Conservation (phyloP, 2,888 invertebrate species). For the Metallyticus violacea region DNA sequence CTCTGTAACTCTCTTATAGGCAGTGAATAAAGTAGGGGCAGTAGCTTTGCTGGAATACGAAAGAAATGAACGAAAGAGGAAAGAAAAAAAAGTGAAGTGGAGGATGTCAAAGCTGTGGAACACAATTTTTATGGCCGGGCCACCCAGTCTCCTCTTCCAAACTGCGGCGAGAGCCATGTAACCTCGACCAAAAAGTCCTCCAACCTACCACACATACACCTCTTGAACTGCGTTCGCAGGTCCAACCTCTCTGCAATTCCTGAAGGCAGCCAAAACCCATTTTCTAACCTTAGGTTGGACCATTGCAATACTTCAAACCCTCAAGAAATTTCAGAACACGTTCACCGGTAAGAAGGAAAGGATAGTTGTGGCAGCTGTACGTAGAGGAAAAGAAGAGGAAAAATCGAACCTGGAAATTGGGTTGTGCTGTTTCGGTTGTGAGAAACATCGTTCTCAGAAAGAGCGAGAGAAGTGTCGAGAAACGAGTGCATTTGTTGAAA, state of each 20-base stretch:
- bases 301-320: background rate
- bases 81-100: too few relatives aligned
- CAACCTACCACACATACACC: background rate
- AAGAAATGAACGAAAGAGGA: too few relatives aligned
- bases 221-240: background rate
- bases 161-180: background rate
- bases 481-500: background rate
- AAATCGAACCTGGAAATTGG: conserved; percentile 13
- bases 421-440: conserved; percentile 13
- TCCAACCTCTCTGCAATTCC: background rate
- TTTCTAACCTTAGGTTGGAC: background rate
- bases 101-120: background rate
- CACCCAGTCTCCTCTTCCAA: background rate
- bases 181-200: background rate
- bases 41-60: too few relatives aligned
- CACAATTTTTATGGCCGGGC: conserved; percentile 13
- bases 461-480: too few relatives aligned
- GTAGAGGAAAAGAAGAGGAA: background rate
- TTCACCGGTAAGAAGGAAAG: background rate
- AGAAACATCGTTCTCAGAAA: too few relatives aligned
- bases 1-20: too few relatives aligned
- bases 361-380: too few relatives aligned
- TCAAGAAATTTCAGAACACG: conserved; percentile 21
- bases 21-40: too few relatives aligned
- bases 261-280: background rate